A percentile compares a stretch with the other conserved stretches of the same genome.
Evolutionary conservation across 2,113 vertebrate genomes (phyloP).

Genomic region (Amazona vittata): DNA sequence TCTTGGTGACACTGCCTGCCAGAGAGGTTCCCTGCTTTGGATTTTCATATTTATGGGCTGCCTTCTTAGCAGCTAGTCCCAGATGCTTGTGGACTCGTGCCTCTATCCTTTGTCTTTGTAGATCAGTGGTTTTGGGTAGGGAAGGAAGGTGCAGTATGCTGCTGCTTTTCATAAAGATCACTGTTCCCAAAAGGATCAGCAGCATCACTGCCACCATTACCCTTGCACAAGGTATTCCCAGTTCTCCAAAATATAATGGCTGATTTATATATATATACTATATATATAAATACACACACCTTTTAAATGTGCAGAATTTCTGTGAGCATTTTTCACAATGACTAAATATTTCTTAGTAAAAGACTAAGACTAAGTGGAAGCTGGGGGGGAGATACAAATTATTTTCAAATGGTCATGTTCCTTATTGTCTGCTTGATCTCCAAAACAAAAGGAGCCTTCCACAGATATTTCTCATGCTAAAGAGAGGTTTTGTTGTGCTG

Average conservation of each 20-base stretch:
- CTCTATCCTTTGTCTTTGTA: background rate
- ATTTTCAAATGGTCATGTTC: background rate
- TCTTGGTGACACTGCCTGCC: slow-evolving; percentile 1
- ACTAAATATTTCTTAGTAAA: background rate
- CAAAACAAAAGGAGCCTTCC: background rate
- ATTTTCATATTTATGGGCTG: slow-evolving; percentile 3
- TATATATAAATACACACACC: background rate
- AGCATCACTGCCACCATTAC: background rate
- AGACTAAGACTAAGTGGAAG: background rate
- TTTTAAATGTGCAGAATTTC: background rate
- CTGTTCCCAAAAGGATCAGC: background rate
- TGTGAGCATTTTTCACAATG: background rate
- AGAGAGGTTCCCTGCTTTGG: background rate
- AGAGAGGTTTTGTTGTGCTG: background rate
- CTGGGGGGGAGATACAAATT: background rate
- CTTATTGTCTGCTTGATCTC: background rate
- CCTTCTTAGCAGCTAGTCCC: background rate
- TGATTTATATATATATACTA: background rate
- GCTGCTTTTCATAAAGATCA: background rate
- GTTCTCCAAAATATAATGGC: background rate
- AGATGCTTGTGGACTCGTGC: background rate
- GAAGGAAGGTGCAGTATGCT: background rate
- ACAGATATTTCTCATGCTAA: background rate
- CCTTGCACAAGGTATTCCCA: background rate
- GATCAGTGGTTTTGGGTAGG: background rate